Evolutionary conservation across 1,140 invertebrate genomes (phyloP).

Genomic region (Apis cerana): DNA sequence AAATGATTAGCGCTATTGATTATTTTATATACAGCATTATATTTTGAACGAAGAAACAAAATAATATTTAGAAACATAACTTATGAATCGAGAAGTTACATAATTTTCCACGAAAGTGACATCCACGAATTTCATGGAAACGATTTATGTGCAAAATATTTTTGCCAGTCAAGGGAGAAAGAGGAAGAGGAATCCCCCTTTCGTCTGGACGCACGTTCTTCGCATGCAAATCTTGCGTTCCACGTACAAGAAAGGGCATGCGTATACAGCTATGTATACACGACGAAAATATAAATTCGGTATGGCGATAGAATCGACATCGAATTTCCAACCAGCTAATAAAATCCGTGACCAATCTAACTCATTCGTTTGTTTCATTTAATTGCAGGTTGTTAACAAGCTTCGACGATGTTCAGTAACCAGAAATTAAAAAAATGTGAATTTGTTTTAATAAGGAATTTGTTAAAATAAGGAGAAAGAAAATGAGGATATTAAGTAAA

Average conservation of each 20-base stretch:
- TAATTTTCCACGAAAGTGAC: background rate
- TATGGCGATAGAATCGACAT: background rate
- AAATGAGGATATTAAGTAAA: no score
- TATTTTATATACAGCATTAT: no score
- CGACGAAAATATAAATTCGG: slow-evolving; percentile 8
- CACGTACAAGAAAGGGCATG: background rate
- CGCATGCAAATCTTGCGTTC: slow-evolving; percentile 12
- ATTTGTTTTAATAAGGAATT: no score
- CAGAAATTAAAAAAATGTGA: background rate
- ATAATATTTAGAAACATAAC: background rate
- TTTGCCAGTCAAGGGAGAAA: background rate
- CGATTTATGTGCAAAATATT: slow-evolving; percentile 7
- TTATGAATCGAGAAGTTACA: background rate
- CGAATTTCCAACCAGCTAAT: background rate
- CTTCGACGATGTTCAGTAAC: background rate
- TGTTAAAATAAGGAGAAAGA: background rate
- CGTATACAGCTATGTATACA: background rate
- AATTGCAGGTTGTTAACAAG: background rate
- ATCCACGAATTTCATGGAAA: background rate
- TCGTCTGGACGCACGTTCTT: background rate
- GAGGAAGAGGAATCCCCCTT: background rate
- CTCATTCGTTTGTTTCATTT: background rate
- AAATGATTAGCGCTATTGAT: no score
- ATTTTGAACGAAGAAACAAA: background rate
- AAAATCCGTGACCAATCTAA: background rate